Conservation (phyloP, 2,113 vertebrate genomes). For the Phyllostomus discolor region DNA sequence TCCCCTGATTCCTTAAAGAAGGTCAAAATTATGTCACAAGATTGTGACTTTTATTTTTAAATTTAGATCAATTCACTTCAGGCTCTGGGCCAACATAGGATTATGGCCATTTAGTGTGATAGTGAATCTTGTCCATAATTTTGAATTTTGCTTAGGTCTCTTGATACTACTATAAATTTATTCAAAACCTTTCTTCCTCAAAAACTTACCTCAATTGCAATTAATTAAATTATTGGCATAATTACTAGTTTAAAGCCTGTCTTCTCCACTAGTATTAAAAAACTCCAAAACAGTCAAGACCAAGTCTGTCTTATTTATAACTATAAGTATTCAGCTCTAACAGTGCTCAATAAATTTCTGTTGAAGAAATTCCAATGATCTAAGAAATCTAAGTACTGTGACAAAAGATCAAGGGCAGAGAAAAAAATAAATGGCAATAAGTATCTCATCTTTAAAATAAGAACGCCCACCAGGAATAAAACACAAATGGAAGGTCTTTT, state of each 20-base stretch:
- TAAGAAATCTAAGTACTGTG: background rate
- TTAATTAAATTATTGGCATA: conserved; percentile 28
- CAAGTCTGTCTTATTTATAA: conserved; percentile 25
- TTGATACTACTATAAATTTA: background rate
- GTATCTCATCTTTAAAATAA: conserved; percentile 16
- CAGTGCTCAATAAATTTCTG: background rate
- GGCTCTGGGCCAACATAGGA: background rate
- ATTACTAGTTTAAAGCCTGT: background rate
- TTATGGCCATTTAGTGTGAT: background rate
- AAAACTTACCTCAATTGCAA: conserved; percentile 35
- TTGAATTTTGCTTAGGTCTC: conserved; percentile 30
- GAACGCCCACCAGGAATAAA: conserved; percentile 22
- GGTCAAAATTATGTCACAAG: background rate
- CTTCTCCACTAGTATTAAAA: conserved; percentile 11
- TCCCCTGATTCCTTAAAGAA: conserved; percentile 29
- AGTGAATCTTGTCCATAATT: background rate
- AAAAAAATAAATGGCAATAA: background rate
- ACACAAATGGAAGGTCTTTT: background rate
- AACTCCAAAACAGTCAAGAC: conserved; percentile 25
- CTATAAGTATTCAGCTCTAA: background rate
- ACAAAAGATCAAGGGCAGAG: background rate
- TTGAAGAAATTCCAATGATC: conserved; percentile 29
- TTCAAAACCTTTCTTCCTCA: conserved; percentile 35
- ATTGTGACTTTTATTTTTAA: conserved; percentile 26
- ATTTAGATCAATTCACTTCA: background rate